A percentile compares a stretch with the other conserved stretches of the same genome.
Evolutionary conservation across 1,140 invertebrate species (phyloP).

Genomic region (Drosophila eugracilis): DNA sequence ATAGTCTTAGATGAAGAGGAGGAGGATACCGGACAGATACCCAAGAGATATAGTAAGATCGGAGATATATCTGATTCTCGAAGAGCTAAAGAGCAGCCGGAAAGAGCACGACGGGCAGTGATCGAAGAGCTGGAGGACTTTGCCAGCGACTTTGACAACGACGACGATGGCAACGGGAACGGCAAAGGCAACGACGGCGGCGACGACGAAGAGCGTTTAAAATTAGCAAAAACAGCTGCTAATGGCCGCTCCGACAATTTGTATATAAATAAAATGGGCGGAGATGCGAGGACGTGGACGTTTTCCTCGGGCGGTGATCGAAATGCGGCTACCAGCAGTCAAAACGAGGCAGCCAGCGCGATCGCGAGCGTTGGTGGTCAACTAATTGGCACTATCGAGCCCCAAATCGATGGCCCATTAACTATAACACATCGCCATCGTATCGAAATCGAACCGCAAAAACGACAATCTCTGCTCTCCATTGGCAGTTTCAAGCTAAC

Average conservation of each 20-base stretch:
- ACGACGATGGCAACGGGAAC: slow-evolving; percentile 17
- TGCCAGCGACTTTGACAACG: slow-evolving; percentile 52
- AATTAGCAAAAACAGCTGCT: slow-evolving; percentile 83
- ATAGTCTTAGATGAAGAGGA: slow-evolving; percentile 60
- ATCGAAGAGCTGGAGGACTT: slow-evolving; percentile 81
- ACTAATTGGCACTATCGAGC: slow-evolving; percentile 59
- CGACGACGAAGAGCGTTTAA: slow-evolving; percentile 64
- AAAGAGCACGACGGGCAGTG: slow-evolving; percentile 60
- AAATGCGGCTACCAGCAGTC: slow-evolving; percentile 68
- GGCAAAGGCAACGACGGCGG: slow-evolving; percentile 1
- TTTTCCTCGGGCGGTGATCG: slow-evolving; percentile 60
- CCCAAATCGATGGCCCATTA: slow-evolving; percentile 51
- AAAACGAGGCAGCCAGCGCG: slow-evolving; percentile 75
- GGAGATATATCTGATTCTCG: slow-evolving; percentile 16
- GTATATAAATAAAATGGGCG: slow-evolving; percentile 77
- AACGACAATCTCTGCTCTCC: slow-evolving; percentile 67
- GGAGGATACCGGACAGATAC: slow-evolving; percentile 63
- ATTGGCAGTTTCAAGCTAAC: slow-evolving; percentile 31
- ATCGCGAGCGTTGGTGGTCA: slow-evolving; percentile 56
- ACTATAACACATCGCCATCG: slow-evolving; percentile 36
- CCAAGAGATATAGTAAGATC: slow-evolving; percentile 33
- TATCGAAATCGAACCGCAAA: slow-evolving; percentile 41
- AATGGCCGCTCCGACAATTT: slow-evolving; percentile 70
- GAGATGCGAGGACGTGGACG: slow-evolving; percentile 45
- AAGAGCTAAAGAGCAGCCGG: slow-evolving; percentile 12